Percentiles rank a stretch among this genome's conserved stretches.
Evolutionary conservation across 2,888 invertebrate species (phyloP).

Genomic region (Sinotaia quadrata): DNA sequence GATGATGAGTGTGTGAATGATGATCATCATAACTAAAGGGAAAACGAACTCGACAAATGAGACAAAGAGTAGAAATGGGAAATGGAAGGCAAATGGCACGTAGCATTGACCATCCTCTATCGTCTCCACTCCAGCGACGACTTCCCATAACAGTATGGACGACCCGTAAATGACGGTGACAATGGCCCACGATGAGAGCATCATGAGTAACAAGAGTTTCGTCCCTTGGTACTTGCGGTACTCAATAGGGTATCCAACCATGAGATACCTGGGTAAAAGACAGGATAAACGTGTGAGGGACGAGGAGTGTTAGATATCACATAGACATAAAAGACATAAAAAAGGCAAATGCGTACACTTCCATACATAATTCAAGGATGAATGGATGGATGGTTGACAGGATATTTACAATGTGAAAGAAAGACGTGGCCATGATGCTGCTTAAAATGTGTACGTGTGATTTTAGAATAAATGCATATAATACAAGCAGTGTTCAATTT

Average conservation of each 20-base stretch:
- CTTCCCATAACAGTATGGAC: conserved; percentile 48
- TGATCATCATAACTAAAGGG: conserved; percentile 41
- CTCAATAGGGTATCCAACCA: conserved; percentile 45
- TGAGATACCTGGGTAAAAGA: conserved; percentile 14
- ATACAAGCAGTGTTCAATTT: no score
- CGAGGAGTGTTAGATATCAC: no score
- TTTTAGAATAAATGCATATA: no score
- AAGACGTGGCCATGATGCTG: no score
- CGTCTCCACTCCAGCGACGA: conserved; percentile 27
- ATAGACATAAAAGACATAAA: no score
- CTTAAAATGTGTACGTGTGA: no score
- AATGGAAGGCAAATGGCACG: conserved; percentile 41
- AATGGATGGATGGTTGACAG: no score
- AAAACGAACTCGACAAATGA: conserved; percentile 50
- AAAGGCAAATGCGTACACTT: no score
- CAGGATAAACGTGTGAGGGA: neutral
- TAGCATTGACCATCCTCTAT: conserved; percentile 40
- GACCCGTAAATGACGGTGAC: conserved; percentile 44
- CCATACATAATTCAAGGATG: no score
- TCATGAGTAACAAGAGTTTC: conserved; percentile 34
- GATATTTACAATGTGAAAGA: no score
- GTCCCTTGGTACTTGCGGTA: conserved; percentile 41
- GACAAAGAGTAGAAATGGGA: conserved; percentile 41
- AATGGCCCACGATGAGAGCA: conserved; percentile 47
- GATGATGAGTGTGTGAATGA: conserved; percentile 46